Base-by-base conservation (phyloP, 2,888 invertebrate genomes). In the Platerodrilus igneus region DNA sequence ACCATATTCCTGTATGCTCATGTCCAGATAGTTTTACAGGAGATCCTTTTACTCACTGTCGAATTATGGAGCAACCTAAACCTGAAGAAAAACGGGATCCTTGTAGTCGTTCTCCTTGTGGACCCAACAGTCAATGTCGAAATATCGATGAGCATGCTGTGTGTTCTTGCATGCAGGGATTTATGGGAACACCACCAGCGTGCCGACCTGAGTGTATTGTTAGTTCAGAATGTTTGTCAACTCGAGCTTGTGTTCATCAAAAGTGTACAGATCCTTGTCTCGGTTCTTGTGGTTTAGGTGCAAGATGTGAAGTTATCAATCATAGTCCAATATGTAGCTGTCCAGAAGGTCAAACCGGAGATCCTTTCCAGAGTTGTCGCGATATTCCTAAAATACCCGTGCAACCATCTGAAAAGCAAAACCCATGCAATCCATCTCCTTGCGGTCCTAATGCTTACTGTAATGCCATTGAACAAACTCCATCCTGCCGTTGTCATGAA, bases 401-500 rank as follows among this genome's bases (percentile, higher is more conserved):
- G 20, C 48, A 66, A 56, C 61, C 64, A 21, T 60, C 66, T 58
- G 53, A 65, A 16, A 60, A 66, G 52, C 51, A 69, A 56, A 68
- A 80, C 61, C 84, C 84, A 5, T 90, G 90, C 58, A 71, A 73
- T 43, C 85, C 86, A 40, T 81, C 83, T 21, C 88, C 89, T 1
- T 90, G 90, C 68, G 89, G 90, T 41, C 83, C 86, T 2, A 87
- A 88, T 63, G 76, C 88, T 2, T 69, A 80, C 47, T 90, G 90
- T 59, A 70, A 79, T 51, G 74, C 76, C 45, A 68, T 75, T 36
- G 79, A 82, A 37, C 78, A 75, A 27, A 74, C 74, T 55, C 79
- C 87, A 26, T 78, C 82, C 10, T 91, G 90, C 58, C 78, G 81
- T 48, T 91, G 91, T 60, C 65, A 80, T n/a, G 77, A 78, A 34